Percentiles rank a stretch among this genome's conserved stretches.
Evolutionary conservation across 1,140 invertebrate genomes (phyloP).

Genomic region (Oedothorax gibbosus): DNA sequence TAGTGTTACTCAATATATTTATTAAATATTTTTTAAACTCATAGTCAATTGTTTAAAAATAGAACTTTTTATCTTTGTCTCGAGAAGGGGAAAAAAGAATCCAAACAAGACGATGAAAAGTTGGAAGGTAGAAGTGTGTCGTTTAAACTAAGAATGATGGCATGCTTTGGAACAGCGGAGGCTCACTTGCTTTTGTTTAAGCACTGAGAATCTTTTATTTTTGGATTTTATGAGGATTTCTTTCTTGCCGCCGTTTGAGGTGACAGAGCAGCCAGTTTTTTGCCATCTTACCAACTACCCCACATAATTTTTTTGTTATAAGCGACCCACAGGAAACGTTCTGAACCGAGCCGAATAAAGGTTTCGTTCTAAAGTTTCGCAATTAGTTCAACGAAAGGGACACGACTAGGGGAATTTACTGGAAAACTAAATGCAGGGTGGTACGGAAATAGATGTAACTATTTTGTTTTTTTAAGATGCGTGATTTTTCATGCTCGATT

Average conservation of each 20-base stretch:
- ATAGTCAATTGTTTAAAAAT: no score
- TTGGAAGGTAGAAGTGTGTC: conserved; percentile 39
- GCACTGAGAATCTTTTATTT: conserved; percentile 1
- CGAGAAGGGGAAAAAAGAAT: neutral
- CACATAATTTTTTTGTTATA: neutral
- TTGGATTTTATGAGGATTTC: conserved; percentile 20
- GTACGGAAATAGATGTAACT: neutral
- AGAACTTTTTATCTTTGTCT: neutral
- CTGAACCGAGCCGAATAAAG: conserved; percentile 2
- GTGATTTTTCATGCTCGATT: neutral
- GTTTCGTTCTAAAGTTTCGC: neutral
- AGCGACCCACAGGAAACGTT: neutral
- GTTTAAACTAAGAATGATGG: conserved; percentile 52
- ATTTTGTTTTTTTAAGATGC: neutral
- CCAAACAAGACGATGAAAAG: conserved; percentile 26
- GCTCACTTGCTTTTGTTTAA: conserved; percentile 1
- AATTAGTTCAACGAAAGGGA: conserved; percentile 10
- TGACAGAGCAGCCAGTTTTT: neutral
- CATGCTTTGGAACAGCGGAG: conserved; percentile 23
- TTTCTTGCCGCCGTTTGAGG: neutral
- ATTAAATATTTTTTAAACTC: no score
- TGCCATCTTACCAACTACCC: neutral
- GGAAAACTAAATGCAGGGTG: conserved; percentile 9
- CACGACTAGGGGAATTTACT: neutral
- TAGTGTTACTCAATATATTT: no score